Percentiles rank a stretch among this genome's conserved stretches.
phyloP scores from a whole-genome alignment of 2,797 vertebrate genomes.

The Huso huso region DNA sequence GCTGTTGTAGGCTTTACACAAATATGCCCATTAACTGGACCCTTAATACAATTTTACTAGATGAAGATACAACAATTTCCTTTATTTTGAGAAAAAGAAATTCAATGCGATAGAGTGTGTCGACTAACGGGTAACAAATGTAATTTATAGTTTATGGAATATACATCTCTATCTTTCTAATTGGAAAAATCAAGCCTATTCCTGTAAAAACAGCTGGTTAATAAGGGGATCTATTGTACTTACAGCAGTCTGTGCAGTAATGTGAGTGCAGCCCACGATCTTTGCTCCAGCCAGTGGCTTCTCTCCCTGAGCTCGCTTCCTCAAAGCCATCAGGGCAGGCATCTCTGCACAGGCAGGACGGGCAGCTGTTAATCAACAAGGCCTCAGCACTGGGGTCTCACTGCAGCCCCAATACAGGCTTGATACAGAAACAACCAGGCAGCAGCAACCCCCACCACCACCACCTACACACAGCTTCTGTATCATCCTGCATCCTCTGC shows the following conservation, averaged over 20 bases:
- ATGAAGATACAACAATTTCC: neutral
- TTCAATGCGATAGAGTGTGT: neutral
- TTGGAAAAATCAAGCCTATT: too few relatives aligned
- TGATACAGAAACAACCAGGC: neutral
- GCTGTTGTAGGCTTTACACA: too few relatives aligned
- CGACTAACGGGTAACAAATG: too few relatives aligned
- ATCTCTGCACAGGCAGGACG: constrained; percentile 65
- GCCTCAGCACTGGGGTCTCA: constrained; percentile 10
- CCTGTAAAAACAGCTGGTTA: neutral
- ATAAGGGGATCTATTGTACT: constrained; percentile 38
- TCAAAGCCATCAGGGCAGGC: constrained; percentile 93
- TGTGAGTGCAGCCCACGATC: constrained; percentile 96
- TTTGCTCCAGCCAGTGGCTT: constrained; percentile 93
- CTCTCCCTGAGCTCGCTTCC: constrained; percentile 96
- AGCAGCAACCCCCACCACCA: too few relatives aligned
- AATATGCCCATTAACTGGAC: too few relatives aligned
- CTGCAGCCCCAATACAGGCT: neutral
- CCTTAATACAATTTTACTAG: neutral
- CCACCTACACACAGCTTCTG: neutral
- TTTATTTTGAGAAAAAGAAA: neutral
- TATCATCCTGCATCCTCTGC: neutral
- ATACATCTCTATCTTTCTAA: too few relatives aligned
- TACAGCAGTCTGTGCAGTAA: constrained; percentile 94
- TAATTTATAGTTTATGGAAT: too few relatives aligned
- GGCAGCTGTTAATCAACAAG: constrained; percentile 16